These are phyloP conservation scores for Monochamus saltuarius DNA, from an alignment of 1,140 invertebrate genomes.

Conservation along the genomic window DNA sequence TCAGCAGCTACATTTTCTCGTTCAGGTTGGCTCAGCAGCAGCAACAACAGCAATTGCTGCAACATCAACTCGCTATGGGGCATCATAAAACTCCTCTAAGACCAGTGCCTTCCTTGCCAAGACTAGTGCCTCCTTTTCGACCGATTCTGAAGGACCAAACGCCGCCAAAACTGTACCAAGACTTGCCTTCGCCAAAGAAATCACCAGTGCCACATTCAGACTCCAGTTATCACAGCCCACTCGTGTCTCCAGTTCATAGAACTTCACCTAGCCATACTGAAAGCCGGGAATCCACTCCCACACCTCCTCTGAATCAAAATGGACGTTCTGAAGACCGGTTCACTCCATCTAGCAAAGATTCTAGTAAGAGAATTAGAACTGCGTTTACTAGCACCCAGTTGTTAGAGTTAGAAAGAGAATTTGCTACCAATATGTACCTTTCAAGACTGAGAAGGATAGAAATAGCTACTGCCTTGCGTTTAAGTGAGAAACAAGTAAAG, in stretches of 20 bases:
- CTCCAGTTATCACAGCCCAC: slow-evolving; percentile 33
- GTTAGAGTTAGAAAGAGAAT: slow-evolving; percentile 88
- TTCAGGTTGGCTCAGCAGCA: slow-evolving; percentile 63
- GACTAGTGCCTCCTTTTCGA: slow-evolving; percentile 20
- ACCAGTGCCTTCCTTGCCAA: slow-evolving; percentile 40
- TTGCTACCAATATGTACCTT: slow-evolving; percentile 87
- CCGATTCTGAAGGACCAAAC: neutral
- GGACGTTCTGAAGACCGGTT: slow-evolving; percentile 43
- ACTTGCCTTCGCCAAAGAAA: slow-evolving; percentile 38
- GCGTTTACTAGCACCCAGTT: slow-evolving; percentile 92
- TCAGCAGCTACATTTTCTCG: slow-evolving; percentile 63
- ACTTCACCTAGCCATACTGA: slow-evolving; percentile 33
- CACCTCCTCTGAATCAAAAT: slow-evolving; percentile 55
- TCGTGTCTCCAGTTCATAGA: slow-evolving; percentile 30
- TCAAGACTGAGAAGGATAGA: slow-evolving; percentile 87
- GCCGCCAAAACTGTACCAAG: slow-evolving; percentile 36
- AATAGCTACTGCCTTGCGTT: slow-evolving; percentile 81
- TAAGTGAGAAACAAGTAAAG: slow-evolving; percentile 94
- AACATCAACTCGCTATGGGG: slow-evolving; percentile 48
- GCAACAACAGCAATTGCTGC: slow-evolving; percentile 49
- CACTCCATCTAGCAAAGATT: slow-evolving; percentile 55
- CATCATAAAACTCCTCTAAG: slow-evolving; percentile 36
- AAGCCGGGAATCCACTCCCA: slow-evolving; percentile 59
- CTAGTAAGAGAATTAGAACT: slow-evolving; percentile 81
- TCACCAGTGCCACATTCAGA: neutral